These are phyloP conservation scores for Asarcornis scutulata DNA, from an alignment of 2,113 vertebrate species.

Conservation along the genomic window DNA sequence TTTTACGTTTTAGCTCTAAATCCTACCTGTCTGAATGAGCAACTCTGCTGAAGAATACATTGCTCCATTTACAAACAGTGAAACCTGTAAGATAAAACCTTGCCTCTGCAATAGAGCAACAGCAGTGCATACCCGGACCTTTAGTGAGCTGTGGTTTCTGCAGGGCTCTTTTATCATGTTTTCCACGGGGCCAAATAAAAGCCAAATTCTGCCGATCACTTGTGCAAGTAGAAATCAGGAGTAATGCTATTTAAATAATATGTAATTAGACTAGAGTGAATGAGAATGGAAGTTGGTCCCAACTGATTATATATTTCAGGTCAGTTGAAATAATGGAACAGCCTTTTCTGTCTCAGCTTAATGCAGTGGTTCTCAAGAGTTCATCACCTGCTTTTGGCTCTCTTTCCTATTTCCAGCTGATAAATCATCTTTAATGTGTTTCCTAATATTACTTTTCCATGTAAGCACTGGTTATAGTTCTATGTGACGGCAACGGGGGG, in stretches of 20 bases:
- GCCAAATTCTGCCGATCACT: conserved; percentile 27
- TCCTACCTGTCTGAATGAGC: background rate
- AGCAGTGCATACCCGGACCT: background rate
- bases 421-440: conserved; percentile 71
- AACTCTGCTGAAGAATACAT: background rate
- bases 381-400: conserved; percentile 68
- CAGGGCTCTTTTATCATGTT: background rate
- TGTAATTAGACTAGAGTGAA: conserved; percentile 42
- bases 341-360: conserved; percentile 66
- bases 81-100: background rate
- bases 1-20: background rate
- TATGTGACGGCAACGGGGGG: background rate
- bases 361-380: conserved; percentile 68
- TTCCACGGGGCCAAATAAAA: conserved; percentile 39
- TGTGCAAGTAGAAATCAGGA: conserved; percentile 26
- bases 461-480: conserved; percentile 36
- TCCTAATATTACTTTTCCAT: conserved; percentile 55
- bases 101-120: background rate
- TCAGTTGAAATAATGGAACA: conserved; percentile 67
- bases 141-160: background rate
- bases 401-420: conserved; percentile 67
- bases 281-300: conserved; percentile 62
- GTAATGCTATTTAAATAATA: conserved; percentile 57
- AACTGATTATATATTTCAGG: conserved; percentile 69
- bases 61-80: background rate